Evolutionary conservation across 2,113 vertebrate species (phyloP).

Genomic region (Astatoreochromis straeleni): DNA sequence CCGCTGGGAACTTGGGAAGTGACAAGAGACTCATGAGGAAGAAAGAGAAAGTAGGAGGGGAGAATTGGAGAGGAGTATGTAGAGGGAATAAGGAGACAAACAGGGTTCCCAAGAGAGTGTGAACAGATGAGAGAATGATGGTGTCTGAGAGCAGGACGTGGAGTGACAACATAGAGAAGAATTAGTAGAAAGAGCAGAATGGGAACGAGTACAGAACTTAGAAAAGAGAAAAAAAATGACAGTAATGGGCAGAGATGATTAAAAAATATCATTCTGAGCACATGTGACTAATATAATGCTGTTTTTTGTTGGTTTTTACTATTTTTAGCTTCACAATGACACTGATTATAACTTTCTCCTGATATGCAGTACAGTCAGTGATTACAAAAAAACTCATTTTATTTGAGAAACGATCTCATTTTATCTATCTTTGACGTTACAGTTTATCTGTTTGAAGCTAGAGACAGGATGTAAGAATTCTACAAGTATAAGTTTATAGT

Average conservation of each 20-base stretch:
- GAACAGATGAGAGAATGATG: slow-evolving; percentile 45
- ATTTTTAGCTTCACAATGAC: background rate
- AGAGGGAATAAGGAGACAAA: slow-evolving; percentile 56
- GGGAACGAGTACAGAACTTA: background rate
- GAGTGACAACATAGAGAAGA: slow-evolving; percentile 46
- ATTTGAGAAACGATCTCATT: background rate
- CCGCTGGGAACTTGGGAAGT: slow-evolving; percentile 47
- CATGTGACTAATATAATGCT: background rate
- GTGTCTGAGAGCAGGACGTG: slow-evolving; percentile 41
- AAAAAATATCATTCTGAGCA: background rate
- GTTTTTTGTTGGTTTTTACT: background rate
- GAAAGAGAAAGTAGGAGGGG: slow-evolving; percentile 26
- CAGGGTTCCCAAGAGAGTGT: slow-evolving; percentile 42
- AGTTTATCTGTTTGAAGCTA: background rate
- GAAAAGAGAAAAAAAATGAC: slow-evolving; percentile 24
- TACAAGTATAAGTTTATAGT: background rate
- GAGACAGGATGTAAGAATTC: background rate
- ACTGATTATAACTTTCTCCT: background rate
- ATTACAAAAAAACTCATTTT: background rate
- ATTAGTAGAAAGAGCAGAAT: slow-evolving; percentile 40
- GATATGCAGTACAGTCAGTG: background rate
- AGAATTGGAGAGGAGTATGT: slow-evolving; percentile 4
- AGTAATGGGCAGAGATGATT: slow-evolving; percentile 1
- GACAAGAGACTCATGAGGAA: slow-evolving; percentile 59
- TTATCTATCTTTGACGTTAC: background rate